Conservation (phyloP, 2,888 invertebrate species). For the Ornithoptera priamus region DNA sequence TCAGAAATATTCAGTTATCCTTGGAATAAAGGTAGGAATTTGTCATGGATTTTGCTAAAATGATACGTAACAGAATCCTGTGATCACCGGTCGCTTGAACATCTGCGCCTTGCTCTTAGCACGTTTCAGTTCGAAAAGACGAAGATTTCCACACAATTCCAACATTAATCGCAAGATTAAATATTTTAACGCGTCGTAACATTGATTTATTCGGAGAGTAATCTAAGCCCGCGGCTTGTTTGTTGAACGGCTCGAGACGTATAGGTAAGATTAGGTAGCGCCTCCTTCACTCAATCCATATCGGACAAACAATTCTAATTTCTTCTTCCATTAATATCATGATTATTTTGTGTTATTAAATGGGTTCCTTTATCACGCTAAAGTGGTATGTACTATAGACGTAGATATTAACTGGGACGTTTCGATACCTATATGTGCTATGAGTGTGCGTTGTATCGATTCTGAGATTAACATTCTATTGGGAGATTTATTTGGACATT, state of each 20-base stretch:
- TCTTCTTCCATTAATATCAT: conserved; percentile 50
- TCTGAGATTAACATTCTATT: conserved; percentile 62
- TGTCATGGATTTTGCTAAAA: conserved; percentile 42
- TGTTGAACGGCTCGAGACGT: conserved; percentile 75
- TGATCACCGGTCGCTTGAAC: conserved; percentile 46
- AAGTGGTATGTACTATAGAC: conserved; percentile 8
- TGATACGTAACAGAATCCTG: conserved; percentile 44
- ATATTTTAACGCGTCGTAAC: conserved; percentile 80
- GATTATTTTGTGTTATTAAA: conserved; percentile 55
- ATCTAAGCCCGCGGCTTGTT: conserved; percentile 77
- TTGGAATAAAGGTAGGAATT: conserved; percentile 27
- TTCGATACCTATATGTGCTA: neutral
- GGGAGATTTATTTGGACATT: conserved; percentile 74
- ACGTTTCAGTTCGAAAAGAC: conserved; percentile 60
- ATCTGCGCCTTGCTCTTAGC: conserved; percentile 46
- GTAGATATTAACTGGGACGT: neutral
- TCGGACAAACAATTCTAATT: conserved; percentile 45
- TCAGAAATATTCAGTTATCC: neutral
- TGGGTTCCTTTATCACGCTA: conserved; percentile 43
- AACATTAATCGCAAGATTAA: conserved; percentile 78
- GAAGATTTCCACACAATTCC: conserved; percentile 50
- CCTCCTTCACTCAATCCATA: conserved; percentile 48
- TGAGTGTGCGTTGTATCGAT: conserved; percentile 26
- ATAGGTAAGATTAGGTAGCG: conserved; percentile 70
- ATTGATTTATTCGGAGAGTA: conserved; percentile 78